Evolutionary conservation across 2,888 invertebrate species (phyloP).

Genomic region (Ethmia dodecea): DNA sequence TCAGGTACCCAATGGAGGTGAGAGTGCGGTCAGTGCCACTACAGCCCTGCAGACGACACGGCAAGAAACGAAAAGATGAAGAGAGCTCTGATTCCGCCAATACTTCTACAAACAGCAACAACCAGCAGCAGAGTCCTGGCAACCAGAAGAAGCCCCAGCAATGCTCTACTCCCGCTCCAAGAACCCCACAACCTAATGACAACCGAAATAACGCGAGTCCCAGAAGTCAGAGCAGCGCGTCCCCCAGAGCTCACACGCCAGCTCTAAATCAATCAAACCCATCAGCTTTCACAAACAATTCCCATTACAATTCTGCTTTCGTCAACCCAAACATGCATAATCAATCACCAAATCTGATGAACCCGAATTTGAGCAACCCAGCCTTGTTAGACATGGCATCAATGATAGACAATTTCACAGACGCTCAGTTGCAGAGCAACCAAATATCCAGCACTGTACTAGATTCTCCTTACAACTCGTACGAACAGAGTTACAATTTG

Average conservation of each 20-base stretch:
- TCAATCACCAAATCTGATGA: slow-evolving; percentile 59
- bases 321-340: slow-evolving; percentile 67
- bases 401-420: slow-evolving; percentile 87
- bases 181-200: slow-evolving; percentile 60
- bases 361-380: slow-evolving; percentile 69
- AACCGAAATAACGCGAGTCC: slow-evolving; percentile 61
- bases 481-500: slow-evolving; percentile 81
- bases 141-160: slow-evolving; percentile 56
- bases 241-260: slow-evolving; percentile 70
- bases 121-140: slow-evolving; percentile 52
- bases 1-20: slow-evolving; percentile 91
- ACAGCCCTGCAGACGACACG: slow-evolving; percentile 88
- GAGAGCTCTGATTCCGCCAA: slow-evolving; percentile 67
- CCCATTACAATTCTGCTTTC: slow-evolving; percentile 65
- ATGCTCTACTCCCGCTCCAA: slow-evolving; percentile 51
- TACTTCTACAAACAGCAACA: slow-evolving; percentile 40
- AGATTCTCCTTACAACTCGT: slow-evolving; percentile 81
- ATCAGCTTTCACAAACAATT: slow-evolving; percentile 52
- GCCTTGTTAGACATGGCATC: slow-evolving; percentile 85
- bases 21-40: slow-evolving; percentile 90
- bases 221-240: slow-evolving; percentile 74
- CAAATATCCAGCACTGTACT: slow-evolving; percentile 91
- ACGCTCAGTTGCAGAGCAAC: slow-evolving; percentile 88
- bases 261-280: slow-evolving; percentile 56
- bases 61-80: slow-evolving; percentile 87